A percentile compares a stretch with the other conserved stretches of the same genome.
Conservation (phyloP, 2,888 invertebrate genomes). For the Malacosoma neustria region DNA sequence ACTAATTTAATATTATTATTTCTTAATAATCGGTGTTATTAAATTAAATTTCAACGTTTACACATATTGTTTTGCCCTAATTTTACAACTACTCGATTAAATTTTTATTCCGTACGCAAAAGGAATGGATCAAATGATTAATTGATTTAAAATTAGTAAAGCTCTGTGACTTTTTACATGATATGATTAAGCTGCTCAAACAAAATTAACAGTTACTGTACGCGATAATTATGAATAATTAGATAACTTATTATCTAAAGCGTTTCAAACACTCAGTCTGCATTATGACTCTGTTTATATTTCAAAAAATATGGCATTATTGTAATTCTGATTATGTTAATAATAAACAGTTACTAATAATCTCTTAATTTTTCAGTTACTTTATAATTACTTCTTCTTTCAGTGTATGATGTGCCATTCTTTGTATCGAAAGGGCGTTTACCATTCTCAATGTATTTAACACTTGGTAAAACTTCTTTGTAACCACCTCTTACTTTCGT, state of each 20-base stretch:
- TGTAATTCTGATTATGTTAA: conserved; percentile 21
- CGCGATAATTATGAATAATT: conserved; percentile 41
- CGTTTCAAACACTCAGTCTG: conserved; percentile 57
- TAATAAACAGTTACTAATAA: conserved; percentile 39
- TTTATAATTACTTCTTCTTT: conserved; percentile 63
- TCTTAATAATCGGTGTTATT: conserved; percentile 33
- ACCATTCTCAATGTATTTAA: conserved; percentile 74
- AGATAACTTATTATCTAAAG: conserved; percentile 46
- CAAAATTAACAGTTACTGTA: conserved; percentile 38
- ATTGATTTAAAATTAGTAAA: conserved; percentile 63
- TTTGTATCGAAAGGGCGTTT: conserved; percentile 51
- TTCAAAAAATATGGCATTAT: conserved; percentile 51
- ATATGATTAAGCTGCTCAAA: conserved; percentile 37
- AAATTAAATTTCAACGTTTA: conserved; percentile 34
- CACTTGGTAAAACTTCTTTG: conserved; percentile 53
- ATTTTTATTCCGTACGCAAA: conserved; percentile 35
- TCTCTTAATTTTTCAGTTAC: conserved; percentile 64
- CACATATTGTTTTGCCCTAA: conserved; percentile 38
- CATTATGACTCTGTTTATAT: conserved; percentile 44
- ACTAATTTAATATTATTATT: conserved; percentile 33
- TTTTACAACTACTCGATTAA: conserved; percentile 21
- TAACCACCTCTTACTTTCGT: conserved; percentile 77
- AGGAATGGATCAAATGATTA: conserved; percentile 31
- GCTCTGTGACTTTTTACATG: conserved; percentile 68
- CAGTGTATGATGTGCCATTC: conserved; percentile 51